A percentile compares a stretch with the other conserved stretches of the same genome.
These are phyloP conservation scores for Bovichtus variegatus DNA, from an alignment of 2,797 vertebrate species.

Conservation along the genomic window DNA sequence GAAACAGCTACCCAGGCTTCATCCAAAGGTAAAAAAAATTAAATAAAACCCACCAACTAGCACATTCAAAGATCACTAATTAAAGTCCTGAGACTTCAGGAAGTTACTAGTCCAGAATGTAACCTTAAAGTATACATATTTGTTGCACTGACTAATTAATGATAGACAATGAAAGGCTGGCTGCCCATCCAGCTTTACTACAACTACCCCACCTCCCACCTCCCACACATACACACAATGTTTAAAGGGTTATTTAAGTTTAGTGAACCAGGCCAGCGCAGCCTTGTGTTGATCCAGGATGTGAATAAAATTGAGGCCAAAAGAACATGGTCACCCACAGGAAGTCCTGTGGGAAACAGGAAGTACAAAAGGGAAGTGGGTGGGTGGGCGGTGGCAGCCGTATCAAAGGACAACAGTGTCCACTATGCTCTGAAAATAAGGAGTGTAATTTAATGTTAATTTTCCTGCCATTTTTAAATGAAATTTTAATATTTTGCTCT, in stretches of 20 bases:
- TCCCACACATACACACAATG: background rate
- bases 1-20: no score
- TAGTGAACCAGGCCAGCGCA: constrained; percentile 4
- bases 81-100: no score
- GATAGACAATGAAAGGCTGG: constrained; percentile 19
- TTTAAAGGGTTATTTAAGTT: constrained; percentile 18
- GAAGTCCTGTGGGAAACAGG: constrained; percentile 73
- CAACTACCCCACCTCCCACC: background rate
- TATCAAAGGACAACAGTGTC: constrained; percentile 29
- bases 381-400: constrained; percentile 5
- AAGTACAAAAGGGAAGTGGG: constrained; percentile 61
- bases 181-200: background rate
- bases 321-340: constrained; percentile 45
- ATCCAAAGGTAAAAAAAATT: no score
- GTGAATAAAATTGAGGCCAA: constrained; percentile 50
- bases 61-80: background rate
- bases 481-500: no score
- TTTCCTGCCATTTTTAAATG: no score
- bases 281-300: constrained; percentile 43
- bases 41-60: background rate
- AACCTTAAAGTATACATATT: no score
- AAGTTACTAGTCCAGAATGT: no score
- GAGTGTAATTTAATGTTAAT: no score
- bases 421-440: background rate
- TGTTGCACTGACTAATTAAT: background rate